phyloP scores from a whole-genome alignment of 2,113 vertebrate genomes.

The Prolemur simus region DNA sequence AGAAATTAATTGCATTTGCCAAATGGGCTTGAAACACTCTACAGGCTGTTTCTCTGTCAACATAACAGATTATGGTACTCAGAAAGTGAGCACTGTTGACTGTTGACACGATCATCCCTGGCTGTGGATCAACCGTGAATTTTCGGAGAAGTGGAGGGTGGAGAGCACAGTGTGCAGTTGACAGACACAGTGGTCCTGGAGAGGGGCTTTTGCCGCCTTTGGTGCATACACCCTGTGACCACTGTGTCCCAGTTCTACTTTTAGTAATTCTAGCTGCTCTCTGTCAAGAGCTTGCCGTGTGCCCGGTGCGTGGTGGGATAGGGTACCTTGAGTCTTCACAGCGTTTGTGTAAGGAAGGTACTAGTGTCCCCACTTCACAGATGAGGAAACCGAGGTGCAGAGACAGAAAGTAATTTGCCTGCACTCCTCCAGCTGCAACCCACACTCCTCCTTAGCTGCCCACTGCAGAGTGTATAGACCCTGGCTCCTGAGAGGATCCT shows the following conservation, averaged over 20 bases:
- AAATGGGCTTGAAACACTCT: conserved; percentile 64
- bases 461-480: background rate
- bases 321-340: background rate
- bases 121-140: conserved; percentile 71
- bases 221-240: background rate
- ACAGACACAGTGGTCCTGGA: conserved; percentile 47
- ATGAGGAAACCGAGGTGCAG: background rate
- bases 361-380: background rate
- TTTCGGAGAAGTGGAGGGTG: background rate
- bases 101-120: conserved; percentile 68
- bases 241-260: background rate
- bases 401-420: background rate
- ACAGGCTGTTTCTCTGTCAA: conserved; percentile 55
- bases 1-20: conserved; percentile 75
- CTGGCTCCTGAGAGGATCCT: background rate
- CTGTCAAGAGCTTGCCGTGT: background rate
- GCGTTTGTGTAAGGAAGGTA: background rate
- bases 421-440: background rate
- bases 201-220: conserved; percentile 18
- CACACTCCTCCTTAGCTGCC: background rate
- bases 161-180: background rate
- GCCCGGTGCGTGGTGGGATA: background rate
- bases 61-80: conserved; percentile 61
- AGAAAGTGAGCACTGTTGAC: conserved; percentile 52
- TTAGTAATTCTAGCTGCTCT: background rate